Base-by-base conservation (phyloP, 2,113 vertebrate genomes). In the Rhynchomys soricoides region DNA sequence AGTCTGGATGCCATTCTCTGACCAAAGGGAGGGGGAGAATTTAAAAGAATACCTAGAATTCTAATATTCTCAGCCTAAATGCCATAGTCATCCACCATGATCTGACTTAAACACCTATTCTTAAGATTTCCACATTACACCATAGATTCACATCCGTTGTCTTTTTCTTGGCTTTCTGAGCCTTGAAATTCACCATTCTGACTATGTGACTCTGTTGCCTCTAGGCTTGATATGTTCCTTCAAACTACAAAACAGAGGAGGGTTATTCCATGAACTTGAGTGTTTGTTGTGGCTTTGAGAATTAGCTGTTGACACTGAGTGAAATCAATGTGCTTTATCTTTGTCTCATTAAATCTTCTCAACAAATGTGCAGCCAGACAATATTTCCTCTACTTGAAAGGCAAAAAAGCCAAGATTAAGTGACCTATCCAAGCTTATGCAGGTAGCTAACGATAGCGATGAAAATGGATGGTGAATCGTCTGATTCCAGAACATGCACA, bases 111-210 rank as follows among this genome's bases (percentile, higher is more conserved):
- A 71, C 21, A 6, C 37, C 55, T 71, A 37, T 12, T 5, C 0
- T 68, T 24, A 22, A 15, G 37, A 48, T 13, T 24, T 9, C 1
- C 9, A 7, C 3, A 1, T 78, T 22, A 40, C 0, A 9, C 6
- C 24, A 2, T 4, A 55, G 11, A n/a, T 11, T 86, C 55, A 86
- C 7, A 43, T 16, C 12, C 6, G 2, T 43, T 19, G 59, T 2
- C 15, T 4, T 89, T 64, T 40, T 57, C 34, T 16, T 40, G 10
- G 59, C 10, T 70, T 17, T 83, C 48, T 66, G 22, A 34, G 40
- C 11, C 17, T 19, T n/a, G 17, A 43, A 73, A 34, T 17, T 70
- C 2, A 57, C 40, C 71, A 70, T 43, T 59, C 7, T 52, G 15
- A 79, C 10, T 22, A 5, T 43, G 19, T n/a, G 15, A 75, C 9